Conservation (phyloP, 2,113 vertebrate species). For the Puffinus mauretanicus region DNA sequence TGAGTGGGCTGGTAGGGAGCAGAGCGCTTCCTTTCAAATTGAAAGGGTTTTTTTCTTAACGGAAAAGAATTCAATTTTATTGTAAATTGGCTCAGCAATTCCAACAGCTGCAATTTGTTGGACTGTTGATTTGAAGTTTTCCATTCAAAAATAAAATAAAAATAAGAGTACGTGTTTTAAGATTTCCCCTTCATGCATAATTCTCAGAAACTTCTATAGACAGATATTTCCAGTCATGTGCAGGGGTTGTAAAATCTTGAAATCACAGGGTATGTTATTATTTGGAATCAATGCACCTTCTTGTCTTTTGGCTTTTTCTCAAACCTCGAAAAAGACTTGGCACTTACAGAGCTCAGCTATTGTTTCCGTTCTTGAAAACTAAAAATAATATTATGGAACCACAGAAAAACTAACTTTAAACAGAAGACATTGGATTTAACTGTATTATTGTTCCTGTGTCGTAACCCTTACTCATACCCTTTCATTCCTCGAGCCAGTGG, state of each 20-base stretch:
- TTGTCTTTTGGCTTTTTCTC: slow-evolving; percentile 26
- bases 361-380: not conserved
- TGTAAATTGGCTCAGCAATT: slow-evolving; percentile 1
- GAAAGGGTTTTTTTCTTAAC: not conserved
- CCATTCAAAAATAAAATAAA: not conserved
- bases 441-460: not conserved
- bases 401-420: slow-evolving; percentile 22
- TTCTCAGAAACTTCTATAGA: not conserved
- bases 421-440: not conserved
- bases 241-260: not conserved
- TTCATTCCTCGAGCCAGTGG: not conserved
- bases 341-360: not conserved
- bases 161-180: not conserved
- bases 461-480: not conserved
- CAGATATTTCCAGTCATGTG: not conserved
- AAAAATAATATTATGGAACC: slow-evolving; percentile 9
- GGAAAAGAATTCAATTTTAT: not conserved
- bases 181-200: not conserved
- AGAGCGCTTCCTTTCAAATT: not conserved
- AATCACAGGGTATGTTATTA: not conserved
- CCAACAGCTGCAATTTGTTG: not conserved
- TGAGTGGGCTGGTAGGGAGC: not conserved
- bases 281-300: slow-evolving; percentile 1
- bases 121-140: not conserved
- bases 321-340: not conserved